These are phyloP conservation scores for Rhizomys pruinosus DNA, from an alignment of 2,113 vertebrate species.

Conservation along the genomic window DNA sequence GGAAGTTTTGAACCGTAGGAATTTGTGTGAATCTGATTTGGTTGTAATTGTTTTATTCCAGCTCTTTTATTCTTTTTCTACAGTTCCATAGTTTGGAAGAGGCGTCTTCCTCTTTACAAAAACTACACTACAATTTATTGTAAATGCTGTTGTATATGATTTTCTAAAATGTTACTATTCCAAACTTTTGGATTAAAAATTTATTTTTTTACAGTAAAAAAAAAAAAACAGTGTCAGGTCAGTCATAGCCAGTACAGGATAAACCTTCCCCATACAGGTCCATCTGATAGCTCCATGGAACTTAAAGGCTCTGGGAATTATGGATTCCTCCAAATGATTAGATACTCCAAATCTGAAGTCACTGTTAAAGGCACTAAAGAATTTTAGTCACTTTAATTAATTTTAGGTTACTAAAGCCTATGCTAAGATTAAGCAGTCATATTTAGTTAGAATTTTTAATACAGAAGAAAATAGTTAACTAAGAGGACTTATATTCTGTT, in stretches of 20 bases:
- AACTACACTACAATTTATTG: slow-evolving; percentile 17
- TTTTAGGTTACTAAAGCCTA: background rate
- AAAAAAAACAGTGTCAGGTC: no score
- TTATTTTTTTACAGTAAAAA: slow-evolving; percentile 60
- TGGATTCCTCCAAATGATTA: background rate
- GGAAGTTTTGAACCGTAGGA: no score
- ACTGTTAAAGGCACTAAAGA: background rate
- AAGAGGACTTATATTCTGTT: background rate
- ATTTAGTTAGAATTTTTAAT: background rate
- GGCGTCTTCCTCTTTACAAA: slow-evolving; percentile 18
- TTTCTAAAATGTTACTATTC: slow-evolving; percentile 43
- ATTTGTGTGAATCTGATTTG: no score
- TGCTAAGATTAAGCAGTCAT: background rate
- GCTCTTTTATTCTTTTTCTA: no score
- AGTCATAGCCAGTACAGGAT: background rate
- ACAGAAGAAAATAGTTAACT: background rate
- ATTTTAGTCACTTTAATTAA: background rate
- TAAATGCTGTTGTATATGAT: slow-evolving; percentile 66
- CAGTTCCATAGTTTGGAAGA: background rate
- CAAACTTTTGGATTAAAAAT: slow-evolving; percentile 74
- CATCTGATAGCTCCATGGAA: background rate
- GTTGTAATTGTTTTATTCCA: no score
- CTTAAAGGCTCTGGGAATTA: background rate
- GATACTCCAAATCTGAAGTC: background rate
- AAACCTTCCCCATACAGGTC: background rate